phyloP scores from a whole-genome alignment of 92 coral and sea anemone genomes.

The Phenganax stokvisi region DNA sequence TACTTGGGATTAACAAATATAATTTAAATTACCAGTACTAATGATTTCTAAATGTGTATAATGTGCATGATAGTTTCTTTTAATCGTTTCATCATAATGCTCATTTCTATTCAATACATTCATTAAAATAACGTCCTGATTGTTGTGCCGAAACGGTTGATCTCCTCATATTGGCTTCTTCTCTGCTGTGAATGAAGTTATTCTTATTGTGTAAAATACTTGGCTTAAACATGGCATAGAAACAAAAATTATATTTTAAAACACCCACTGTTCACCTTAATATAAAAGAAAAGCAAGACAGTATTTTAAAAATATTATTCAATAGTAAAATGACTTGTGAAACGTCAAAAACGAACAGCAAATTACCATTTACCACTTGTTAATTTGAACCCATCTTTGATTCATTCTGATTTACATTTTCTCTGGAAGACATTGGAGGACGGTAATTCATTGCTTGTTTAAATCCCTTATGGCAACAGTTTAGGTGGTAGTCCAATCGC shows the following conservation, averaged over 20 bases:
- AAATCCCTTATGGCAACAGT: neutral
- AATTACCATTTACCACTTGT: too few species aligned
- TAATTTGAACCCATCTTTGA: neutral
- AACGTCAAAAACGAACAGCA: too few species aligned
- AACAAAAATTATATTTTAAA: too few species aligned
- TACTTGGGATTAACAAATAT: slow-evolving; percentile 12
- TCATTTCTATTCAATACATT: neutral
- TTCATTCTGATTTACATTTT: slow-evolving; percentile 1
- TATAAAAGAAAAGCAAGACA: too few species aligned
- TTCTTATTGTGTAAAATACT: neutral
- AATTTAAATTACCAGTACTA: neutral
- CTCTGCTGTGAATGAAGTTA: neutral
- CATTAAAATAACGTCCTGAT: slow-evolving; percentile 6
- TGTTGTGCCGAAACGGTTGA: neutral
- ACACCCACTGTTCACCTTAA: too few species aligned
- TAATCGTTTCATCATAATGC: neutral
- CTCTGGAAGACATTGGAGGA: neutral
- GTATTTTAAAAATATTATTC: too few species aligned
- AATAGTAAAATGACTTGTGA: too few species aligned
- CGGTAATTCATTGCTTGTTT: neutral
- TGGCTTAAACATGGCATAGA: too few species aligned
- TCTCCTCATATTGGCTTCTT: neutral
- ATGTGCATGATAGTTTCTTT: neutral
- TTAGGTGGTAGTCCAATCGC: slow-evolving; percentile 6
- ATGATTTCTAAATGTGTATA: neutral